Conservation (phyloP, 2,797 vertebrate species). For the Peromyscus nudipes region DNA sequence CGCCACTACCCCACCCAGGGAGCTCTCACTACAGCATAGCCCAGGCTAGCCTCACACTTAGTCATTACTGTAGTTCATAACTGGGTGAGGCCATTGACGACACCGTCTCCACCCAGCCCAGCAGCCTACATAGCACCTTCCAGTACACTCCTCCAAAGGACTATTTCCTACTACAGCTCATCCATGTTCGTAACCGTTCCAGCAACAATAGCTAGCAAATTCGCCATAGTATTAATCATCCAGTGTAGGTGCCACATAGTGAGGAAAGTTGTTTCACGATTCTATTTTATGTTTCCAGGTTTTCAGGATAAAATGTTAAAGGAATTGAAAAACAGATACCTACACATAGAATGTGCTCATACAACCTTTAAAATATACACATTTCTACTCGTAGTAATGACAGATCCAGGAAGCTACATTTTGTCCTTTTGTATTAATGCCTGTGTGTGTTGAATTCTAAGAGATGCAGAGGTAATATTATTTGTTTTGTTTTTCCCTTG, state of each 20-base stretch:
- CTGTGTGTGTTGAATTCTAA: not conserved
- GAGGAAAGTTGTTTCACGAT: not conserved
- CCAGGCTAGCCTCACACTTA: not conserved
- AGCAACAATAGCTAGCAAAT: not conserved
- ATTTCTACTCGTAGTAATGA: not conserved
- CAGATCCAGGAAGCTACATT: not conserved
- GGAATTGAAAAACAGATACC: not conserved
- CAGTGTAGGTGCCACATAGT: not conserved
- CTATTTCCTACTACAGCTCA: not conserved
- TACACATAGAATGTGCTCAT: not conserved
- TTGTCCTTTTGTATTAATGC: not conserved
- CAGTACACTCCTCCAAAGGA: not conserved
- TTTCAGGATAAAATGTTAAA: not conserved
- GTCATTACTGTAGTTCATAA: not conserved
- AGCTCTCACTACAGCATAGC: not conserved
- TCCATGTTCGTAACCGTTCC: not conserved
- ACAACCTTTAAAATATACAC: constrained; percentile 16
- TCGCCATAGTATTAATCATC: not conserved
- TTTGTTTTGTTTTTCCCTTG: not conserved
- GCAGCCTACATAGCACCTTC: not conserved
- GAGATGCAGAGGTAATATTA: not conserved
- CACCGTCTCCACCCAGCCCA: not conserved
- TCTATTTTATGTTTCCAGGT: constrained; percentile 33
- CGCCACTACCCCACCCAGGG: not conserved
- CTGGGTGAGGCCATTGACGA: not conserved